phyloP scores from a whole-genome alignment of 2,888 invertebrate species.

The Andricus quercusramuli region DNA sequence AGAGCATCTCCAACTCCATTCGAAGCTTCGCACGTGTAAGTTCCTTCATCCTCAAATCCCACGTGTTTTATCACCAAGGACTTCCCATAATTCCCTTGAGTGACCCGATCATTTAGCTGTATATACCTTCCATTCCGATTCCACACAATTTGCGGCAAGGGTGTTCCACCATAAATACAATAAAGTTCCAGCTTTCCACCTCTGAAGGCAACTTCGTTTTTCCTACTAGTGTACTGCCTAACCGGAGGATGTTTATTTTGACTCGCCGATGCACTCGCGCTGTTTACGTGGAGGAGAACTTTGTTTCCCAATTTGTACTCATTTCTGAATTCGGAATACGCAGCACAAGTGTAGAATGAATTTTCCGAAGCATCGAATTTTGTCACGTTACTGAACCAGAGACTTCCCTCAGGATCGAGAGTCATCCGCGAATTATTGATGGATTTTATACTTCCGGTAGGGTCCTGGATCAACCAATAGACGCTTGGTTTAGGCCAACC shows the following conservation, averaged over 20 bases:
- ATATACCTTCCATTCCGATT: constrained; percentile 88
- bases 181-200: constrained; percentile 92
- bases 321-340: constrained; percentile 93
- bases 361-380: constrained; percentile 90
- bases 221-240: constrained; percentile 91
- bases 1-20: constrained; percentile 93
- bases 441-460: constrained; percentile 88
- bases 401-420: constrained; percentile 95
- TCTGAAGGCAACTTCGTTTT: constrained; percentile 91
- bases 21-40: constrained; percentile 95
- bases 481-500: constrained; percentile 98
- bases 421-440: constrained; percentile 97
- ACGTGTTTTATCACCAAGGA: constrained; percentile 93
- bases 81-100: constrained; percentile 96
- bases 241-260: constrained; percentile 89
- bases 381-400: constrained; percentile 98
- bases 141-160: constrained; percentile 97
- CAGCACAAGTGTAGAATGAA: constrained; percentile 96
- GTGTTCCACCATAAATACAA: constrained; percentile 98
- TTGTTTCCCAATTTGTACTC: constrained; percentile 95
- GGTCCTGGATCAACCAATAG: constrained; percentile 94
- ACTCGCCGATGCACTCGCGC: constrained; percentile 88
- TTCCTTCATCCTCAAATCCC: constrained; percentile 92
- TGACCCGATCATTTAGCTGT: constrained; percentile 86
- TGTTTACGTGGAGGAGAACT: constrained; percentile 88